phyloP scores from a whole-genome alignment of 1,140 invertebrate genomes.

The Hycleus phaleratus region DNA sequence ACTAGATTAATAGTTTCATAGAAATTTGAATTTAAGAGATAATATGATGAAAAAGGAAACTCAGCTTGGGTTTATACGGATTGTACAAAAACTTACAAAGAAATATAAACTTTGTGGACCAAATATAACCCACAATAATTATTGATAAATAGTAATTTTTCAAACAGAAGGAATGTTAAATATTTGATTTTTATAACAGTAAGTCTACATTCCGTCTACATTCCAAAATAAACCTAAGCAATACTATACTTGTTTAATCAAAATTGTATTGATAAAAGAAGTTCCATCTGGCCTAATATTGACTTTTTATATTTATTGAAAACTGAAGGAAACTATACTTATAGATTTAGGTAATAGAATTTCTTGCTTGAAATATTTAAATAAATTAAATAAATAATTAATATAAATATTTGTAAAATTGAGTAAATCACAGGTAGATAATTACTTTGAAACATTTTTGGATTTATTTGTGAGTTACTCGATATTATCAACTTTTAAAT shows the following conservation, averaged over 20 bases:
- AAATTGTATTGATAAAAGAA: constrained; percentile 10
- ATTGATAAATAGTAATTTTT: constrained; percentile 11
- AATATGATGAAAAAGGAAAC: constrained; percentile 2
- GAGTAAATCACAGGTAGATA: no score
- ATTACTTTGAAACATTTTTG: no score
- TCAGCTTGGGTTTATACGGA: constrained; percentile 27
- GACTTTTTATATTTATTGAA: no score
- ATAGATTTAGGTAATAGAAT: no score
- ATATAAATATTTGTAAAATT: no score
- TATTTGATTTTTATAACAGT: constrained; percentile 14
- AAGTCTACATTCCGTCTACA: constrained; percentile 30
- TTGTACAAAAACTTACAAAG: constrained; percentile 11
- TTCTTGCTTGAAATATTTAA: no score
- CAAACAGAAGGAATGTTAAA: constrained; percentile 1
- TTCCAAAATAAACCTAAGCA: constrained; percentile 28
- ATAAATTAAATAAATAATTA: no score
- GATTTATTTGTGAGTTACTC: no score
- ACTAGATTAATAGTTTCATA: constrained; percentile 19
- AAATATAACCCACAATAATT: constrained; percentile 30
- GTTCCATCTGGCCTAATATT: constrained; percentile 30
- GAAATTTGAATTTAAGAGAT: neutral
- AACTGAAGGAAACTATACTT: no score
- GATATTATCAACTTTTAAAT: no score
- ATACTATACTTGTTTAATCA: constrained; percentile 27
- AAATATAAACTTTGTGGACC: constrained; percentile 25